A percentile compares a stretch with the other conserved stretches of the same genome.
These are phyloP conservation scores for Erpobdella octoculata DNA, from an alignment of 2,888 invertebrate species.

Conservation along the genomic window DNA sequence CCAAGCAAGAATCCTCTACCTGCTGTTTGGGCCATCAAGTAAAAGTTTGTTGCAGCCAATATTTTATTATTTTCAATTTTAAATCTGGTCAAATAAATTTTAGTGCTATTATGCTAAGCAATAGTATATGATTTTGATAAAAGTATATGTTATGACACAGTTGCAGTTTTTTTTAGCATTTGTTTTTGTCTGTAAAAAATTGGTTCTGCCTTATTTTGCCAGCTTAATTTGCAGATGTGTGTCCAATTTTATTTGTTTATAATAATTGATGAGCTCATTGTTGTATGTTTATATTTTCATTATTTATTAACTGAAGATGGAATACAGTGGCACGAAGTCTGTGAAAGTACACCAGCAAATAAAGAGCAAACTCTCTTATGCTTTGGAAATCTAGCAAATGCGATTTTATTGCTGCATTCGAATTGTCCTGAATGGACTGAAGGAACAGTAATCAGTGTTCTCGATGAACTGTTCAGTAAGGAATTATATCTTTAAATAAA, in stretches of 20 bases:
- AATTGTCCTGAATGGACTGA: constrained; percentile 48
- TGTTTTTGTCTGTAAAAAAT: too few species aligned
- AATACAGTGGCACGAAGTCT: constrained; percentile 48
- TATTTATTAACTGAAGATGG: constrained; percentile 39
- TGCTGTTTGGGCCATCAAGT: constrained; percentile 47
- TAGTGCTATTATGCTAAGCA: too few species aligned
- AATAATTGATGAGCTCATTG: neutral
- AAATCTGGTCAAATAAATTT: too few species aligned
- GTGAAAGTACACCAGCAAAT: constrained; percentile 45
- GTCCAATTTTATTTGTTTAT: neutral
- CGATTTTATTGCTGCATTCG: constrained; percentile 42
- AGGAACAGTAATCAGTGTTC: constrained; percentile 48
- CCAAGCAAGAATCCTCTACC: constrained; percentile 48
- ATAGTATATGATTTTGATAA: too few species aligned
- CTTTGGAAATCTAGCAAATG: constrained; percentile 46
- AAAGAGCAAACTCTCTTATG: constrained; percentile 43
- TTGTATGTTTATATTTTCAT: neutral
- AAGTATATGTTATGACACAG: too few species aligned
- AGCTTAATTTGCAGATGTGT: too few species aligned
- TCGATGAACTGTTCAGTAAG: constrained; percentile 50
- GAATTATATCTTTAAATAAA: constrained; percentile 5
- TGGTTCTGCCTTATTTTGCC: too few species aligned
- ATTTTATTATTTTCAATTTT: too few species aligned
- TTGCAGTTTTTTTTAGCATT: too few species aligned
- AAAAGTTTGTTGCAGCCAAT: too few species aligned